Conservation (phyloP, 2,797 vertebrate genomes). For the Crocidura indochinensis region DNA sequence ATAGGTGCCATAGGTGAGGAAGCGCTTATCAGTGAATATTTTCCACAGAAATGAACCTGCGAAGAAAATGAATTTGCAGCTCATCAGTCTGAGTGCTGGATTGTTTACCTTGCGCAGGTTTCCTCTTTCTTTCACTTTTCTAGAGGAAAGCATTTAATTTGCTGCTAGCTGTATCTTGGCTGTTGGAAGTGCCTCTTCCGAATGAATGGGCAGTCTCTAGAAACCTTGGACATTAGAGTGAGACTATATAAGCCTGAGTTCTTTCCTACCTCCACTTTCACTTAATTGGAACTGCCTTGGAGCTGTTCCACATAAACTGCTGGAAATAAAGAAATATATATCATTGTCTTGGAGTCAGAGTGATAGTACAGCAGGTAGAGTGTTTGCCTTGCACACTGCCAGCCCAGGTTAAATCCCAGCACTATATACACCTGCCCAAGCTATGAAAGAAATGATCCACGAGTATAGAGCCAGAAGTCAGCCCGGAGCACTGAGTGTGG, state of each 20-base stretch:
- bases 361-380: too few relatives aligned
- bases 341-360: background rate
- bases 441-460: too few relatives aligned
- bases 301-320: background rate
- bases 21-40: slow-evolving; percentile 69
- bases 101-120: slow-evolving; percentile 59
- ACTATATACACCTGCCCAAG: too few relatives aligned
- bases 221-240: background rate
- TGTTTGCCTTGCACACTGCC: too few relatives aligned
- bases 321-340: background rate
- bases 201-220: background rate
- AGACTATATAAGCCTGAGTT: background rate
- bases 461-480: too few relatives aligned
- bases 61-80: slow-evolving; percentile 72
- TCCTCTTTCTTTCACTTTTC: slow-evolving; percentile 32
- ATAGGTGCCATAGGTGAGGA: slow-evolving; percentile 63
- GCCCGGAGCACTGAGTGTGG: too few relatives aligned
- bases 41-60: slow-evolving; percentile 58
- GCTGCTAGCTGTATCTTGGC: background rate
- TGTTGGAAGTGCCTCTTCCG: background rate
- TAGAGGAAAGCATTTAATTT: slow-evolving; percentile 15
- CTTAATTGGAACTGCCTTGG: background rate
- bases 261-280: background rate
- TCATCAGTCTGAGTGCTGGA: slow-evolving; percentile 28
- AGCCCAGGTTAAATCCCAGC: too few relatives aligned